A percentile compares a stretch with the other conserved stretches of the same genome.
These are phyloP conservation scores for Vanessa atalanta DNA, from an alignment of 1,140 invertebrate species.

Conservation along the genomic window DNA sequence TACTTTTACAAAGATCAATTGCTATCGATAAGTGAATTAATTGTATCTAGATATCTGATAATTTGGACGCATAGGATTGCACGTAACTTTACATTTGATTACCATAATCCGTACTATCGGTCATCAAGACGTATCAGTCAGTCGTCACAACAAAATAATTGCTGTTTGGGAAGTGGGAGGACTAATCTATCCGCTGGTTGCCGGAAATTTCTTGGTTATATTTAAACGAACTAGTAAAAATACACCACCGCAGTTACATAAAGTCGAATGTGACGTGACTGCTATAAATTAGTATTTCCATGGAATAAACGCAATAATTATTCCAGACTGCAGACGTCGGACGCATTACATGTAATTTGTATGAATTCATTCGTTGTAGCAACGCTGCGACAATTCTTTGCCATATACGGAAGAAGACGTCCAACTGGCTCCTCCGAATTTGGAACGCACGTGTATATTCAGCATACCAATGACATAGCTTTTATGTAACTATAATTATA, in stretches of 20 bases:
- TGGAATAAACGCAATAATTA: conserved; percentile 24
- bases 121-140: background rate
- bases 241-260: background rate
- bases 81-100: background rate
- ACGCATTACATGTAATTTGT: conserved; percentile 21
- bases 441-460: conserved; percentile 28
- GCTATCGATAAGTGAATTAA: conserved; percentile 1
- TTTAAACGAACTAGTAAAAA: background rate
- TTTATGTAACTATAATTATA: conserved; percentile 36
- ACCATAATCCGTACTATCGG: background rate
- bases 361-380: conserved; percentile 21
- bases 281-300: background rate
- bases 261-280: background rate
- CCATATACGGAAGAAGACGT: conserved; percentile 33
- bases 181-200: background rate
- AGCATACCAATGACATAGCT: conserved; percentile 32
- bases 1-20: background rate
- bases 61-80: background rate
- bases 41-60: background rate
- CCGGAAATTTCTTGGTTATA: background rate
- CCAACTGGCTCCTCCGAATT: conserved; percentile 39
- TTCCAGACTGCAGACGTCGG: conserved; percentile 12
- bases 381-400: conserved; percentile 23
- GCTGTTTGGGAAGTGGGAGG: no score
- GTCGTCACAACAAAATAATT: background rate